A percentile compares a stretch with the other conserved stretches of the same genome.
Evolutionary conservation across 2,888 invertebrate species (phyloP).

Genomic region (Ellobium chinense): DNA sequence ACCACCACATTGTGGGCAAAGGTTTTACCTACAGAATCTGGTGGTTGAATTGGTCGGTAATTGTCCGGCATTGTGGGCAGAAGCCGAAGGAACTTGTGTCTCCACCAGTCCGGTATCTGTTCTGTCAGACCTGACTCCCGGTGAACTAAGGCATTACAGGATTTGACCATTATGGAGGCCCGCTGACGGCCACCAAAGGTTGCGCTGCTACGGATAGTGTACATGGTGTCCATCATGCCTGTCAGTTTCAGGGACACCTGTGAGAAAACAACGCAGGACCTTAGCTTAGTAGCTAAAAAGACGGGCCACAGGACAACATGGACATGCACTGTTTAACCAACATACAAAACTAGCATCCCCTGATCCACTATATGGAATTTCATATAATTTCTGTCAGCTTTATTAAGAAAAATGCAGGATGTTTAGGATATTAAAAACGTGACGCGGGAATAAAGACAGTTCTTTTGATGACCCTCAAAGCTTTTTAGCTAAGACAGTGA

Average conservation of each 20-base stretch:
- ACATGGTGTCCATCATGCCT: constrained; percentile 64
- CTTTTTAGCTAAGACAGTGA: no score
- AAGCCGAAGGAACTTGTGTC: constrained; percentile 51
- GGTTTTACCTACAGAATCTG: constrained; percentile 44
- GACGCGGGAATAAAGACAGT: no score
- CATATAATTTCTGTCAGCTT: no score
- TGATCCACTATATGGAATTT: no score
- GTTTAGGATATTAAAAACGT: no score
- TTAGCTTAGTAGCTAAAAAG: no score
- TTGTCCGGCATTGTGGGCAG: constrained; percentile 44
- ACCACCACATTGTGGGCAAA: constrained; percentile 50
- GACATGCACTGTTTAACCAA: no score
- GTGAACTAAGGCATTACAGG: constrained; percentile 61
- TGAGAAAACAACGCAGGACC: no score
- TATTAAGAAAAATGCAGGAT: no score
- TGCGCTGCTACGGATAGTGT: constrained; percentile 54
- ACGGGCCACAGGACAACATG: no score
- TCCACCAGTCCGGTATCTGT: constrained; percentile 67
- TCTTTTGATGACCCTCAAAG: no score
- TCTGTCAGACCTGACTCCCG: constrained; percentile 55
- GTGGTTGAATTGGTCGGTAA: constrained; percentile 35
- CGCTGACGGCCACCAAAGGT: constrained; percentile 51
- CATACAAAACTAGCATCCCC: no score
- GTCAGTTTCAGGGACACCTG: constrained; percentile 60
- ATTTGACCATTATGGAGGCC: constrained; percentile 62